Evolutionary conservation across 2,888 invertebrate species (phyloP).

Genomic region (Sepioteuthis lessoniana): DNA sequence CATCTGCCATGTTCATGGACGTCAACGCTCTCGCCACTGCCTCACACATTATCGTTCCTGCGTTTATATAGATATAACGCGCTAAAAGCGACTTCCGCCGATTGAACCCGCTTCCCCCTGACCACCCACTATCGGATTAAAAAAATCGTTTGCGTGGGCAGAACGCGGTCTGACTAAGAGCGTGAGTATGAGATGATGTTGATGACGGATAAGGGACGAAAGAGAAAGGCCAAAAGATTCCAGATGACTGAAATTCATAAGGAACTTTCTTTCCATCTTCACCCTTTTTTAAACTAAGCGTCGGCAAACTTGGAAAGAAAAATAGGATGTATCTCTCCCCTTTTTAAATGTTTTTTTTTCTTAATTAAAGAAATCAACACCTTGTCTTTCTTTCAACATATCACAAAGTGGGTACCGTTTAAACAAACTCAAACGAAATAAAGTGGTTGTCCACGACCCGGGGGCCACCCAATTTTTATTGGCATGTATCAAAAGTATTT

Average conservation of each 20-base stretch:
- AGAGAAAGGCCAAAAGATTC: background rate
- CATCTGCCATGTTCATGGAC: background rate
- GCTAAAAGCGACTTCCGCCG: background rate
- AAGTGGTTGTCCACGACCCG: background rate
- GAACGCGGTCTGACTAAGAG: background rate
- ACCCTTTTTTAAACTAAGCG: background rate
- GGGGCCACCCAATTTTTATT: constrained; percentile 10
- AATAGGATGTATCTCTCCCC: too few relatives aligned
- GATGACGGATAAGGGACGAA: background rate
- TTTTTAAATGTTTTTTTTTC: background rate
- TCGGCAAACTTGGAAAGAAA: background rate
- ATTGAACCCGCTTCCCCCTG: background rate
- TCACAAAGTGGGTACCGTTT: constrained; percentile 33
- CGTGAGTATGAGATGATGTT: constrained; percentile 1
- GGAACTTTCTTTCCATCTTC: background rate
- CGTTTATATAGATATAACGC: background rate
- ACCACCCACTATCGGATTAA: background rate
- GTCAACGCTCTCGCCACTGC: background rate
- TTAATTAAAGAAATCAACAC: constrained; percentile 33
- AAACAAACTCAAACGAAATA: constrained; percentile 33
- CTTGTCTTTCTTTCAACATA: background rate
- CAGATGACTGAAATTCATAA: background rate
- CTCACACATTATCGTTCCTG: background rate
- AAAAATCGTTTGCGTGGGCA: background rate
- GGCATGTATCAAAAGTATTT: too few relatives aligned